Conservation (phyloP, 2,888 invertebrate species). For the Heliconius aoede region DNA sequence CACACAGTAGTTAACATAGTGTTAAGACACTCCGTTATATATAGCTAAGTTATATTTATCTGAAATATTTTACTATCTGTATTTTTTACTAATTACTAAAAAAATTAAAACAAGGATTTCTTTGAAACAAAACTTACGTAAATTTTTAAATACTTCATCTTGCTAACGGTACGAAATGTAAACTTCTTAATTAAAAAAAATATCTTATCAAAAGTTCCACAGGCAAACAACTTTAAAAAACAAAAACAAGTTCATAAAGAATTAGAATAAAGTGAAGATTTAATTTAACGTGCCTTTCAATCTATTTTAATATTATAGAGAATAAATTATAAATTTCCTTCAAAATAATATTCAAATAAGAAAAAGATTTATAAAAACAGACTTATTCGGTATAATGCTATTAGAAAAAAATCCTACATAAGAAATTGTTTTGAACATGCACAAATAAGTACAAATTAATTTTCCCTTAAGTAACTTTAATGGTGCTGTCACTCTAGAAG, state of each 20-base stretch:
- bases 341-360: too few relatives aligned
- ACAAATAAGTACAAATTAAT: constrained; percentile 17
- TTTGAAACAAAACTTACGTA: not conserved
- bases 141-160: not conserved
- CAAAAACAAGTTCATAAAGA: not conserved
- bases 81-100: not conserved
- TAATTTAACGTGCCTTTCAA: not conserved
- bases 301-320: not conserved
- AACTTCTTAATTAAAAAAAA: not conserved
- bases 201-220: not conserved
- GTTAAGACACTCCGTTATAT: too few relatives aligned
- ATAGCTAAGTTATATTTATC: too few relatives aligned
- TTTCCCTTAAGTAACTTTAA: constrained; percentile 23
- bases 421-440: not conserved
- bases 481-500: constrained; percentile 16
- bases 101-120: not conserved
- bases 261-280: not conserved
- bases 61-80: too few relatives aligned
- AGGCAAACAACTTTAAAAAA: not conserved
- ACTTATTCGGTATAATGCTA: too few relatives aligned
- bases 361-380: too few relatives aligned
- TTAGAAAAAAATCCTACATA: not conserved
- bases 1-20: too few relatives aligned
- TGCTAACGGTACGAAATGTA: not conserved
- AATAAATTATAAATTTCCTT: not conserved